These are phyloP conservation scores for Dynastes hyllus DNA, from an alignment of 2,888 invertebrate genomes.

Conservation along the genomic window DNA sequence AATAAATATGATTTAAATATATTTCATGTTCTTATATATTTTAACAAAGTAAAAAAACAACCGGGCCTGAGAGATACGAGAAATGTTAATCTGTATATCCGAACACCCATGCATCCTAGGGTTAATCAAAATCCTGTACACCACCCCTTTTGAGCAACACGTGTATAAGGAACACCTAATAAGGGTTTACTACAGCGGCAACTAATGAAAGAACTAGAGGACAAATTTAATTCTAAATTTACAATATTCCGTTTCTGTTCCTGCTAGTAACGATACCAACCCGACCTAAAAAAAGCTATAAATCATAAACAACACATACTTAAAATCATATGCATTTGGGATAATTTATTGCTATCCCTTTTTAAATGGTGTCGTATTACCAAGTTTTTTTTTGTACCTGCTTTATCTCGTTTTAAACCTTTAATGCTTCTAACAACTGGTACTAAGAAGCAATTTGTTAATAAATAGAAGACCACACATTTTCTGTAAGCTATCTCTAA, in stretches of 20 bases:
- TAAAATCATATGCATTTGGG: neutral
- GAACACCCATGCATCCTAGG: no score
- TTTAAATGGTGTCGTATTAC: neutral
- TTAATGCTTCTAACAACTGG: no score
- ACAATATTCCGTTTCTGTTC: neutral
- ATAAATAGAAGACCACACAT: neutral
- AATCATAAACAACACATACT: neutral
- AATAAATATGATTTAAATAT: no score
- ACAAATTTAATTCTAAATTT: neutral
- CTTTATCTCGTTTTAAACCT: no score
- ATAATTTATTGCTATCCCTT: conserved; percentile 9
- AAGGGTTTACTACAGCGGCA: neutral
- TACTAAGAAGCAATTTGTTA: neutral
- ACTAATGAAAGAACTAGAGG: neutral
- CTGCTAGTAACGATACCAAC: neutral
- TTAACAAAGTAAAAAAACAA: no score
- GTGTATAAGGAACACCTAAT: neutral
- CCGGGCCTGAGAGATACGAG: no score
- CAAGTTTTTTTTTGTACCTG: no score
- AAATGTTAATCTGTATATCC: no score
- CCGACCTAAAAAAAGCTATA: neutral
- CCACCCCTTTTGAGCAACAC: neutral
- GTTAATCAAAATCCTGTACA: no score
- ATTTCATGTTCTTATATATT: no score
- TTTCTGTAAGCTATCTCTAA: neutral